Base-by-base conservation (phyloP, 2,113 vertebrate genomes). In the Nibea albiflora region DNA sequence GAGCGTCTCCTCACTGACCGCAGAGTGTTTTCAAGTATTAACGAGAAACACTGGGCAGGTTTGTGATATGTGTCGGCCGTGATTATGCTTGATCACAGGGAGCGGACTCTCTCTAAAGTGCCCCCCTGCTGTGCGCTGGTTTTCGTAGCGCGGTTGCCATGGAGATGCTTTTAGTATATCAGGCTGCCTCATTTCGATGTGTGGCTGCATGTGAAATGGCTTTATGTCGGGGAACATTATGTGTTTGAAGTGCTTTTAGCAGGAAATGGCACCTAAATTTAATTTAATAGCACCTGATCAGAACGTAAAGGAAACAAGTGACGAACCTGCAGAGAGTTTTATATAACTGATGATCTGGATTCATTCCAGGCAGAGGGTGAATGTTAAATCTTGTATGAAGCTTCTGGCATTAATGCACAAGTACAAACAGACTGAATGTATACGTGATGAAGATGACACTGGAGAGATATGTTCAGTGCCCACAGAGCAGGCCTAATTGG, bases 131-230 rank as follows among this genome's bases (percentile, higher is more conserved):
- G 26, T 35, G 79, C 1, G 1, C 49, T 1, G 19, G 73, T 60
- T 76, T 39, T 49, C 28, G 11, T 67, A 84, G 63, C 63, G 4
- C 2, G 7, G 91, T 92, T 90, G 49, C 87, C 91, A 92, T 87
- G 84, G 89, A 85, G 56, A 90, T 69, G 6, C 66, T 49, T 68
- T 76, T 28, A 86, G 72, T 77, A 68, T 82, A 85, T n/a, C 62
- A 71, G 73, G 12, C 67, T 35, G 84, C 79, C 70, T 88, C 62
- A 4, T 64, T 62, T 78, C 22, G 17, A 5, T 22, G 22, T 68
- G 74, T 16, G 62, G 35, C 61, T 61, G 20, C 17, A 26, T 58
- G 73, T 58, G 44, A 85, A 80, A 56, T 22, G 22, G 47, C 20
- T 80, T 78, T n/a, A 81, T 20, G 54, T 11, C 6, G 0, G 50